Percentiles rank a stretch among this genome's conserved stretches.
phyloP scores from a whole-genome alignment of 2,888 invertebrate species.

The Nyleta sp. region DNA sequence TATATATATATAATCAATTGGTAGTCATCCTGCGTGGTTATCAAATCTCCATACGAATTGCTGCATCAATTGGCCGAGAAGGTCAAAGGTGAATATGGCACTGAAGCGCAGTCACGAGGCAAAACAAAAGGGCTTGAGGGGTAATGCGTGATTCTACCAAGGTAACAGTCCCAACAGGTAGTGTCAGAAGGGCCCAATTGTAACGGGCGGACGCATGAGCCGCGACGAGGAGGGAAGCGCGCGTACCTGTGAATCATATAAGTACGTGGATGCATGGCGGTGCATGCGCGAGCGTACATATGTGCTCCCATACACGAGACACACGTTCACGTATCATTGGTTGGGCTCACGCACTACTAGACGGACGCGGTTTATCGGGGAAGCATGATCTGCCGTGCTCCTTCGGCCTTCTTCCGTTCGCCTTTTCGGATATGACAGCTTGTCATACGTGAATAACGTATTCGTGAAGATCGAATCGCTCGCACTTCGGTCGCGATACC shows the following conservation, averaged over 20 bases:
- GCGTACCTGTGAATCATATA: conserved; percentile 11
- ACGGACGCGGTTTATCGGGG: conserved; percentile 78
- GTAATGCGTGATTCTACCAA: conserved; percentile 79
- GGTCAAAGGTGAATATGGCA: no score
- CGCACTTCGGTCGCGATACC: no score
- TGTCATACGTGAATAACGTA: background rate
- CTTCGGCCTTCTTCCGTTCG: conserved; percentile 71
- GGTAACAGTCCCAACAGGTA: conserved; percentile 77
- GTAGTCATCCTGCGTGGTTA: no score
- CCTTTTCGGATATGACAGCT: conserved; percentile 69
- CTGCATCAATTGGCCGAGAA: no score
- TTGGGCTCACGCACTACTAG: conserved; percentile 78
- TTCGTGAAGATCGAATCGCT: background rate
- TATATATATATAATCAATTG: no score
- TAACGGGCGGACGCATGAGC: conserved; percentile 62
- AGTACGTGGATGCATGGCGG: conserved; percentile 17
- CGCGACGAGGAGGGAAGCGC: conserved; percentile 11
- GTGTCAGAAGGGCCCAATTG: conserved; percentile 74
- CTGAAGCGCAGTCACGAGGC: no score
- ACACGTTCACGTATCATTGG: conserved; percentile 54
- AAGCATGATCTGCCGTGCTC: conserved; percentile 74
- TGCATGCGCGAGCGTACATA: conserved; percentile 18
- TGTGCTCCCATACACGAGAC: conserved; percentile 27
- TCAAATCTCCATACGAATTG: no score
- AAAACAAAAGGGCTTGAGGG: conserved; percentile 78